phyloP scores from a whole-genome alignment of 2,113 vertebrate species.

The Fregetta grallaria region DNA sequence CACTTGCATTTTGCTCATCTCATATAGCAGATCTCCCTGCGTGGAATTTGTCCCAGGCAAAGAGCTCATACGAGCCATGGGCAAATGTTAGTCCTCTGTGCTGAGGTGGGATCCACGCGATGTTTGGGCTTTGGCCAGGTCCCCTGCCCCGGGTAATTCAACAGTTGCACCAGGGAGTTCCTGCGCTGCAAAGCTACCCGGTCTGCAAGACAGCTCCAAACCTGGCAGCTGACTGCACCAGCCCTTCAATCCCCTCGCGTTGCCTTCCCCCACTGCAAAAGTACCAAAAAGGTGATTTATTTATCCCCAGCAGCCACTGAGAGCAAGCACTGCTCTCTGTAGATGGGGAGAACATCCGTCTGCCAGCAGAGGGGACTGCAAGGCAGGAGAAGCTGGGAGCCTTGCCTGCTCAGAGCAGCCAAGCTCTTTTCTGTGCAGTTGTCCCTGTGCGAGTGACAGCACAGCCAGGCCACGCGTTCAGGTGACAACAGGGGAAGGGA shows the following conservation, averaged over 20 bases:
- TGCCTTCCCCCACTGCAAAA: background rate
- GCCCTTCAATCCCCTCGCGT: background rate
- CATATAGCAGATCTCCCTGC: background rate
- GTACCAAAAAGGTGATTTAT: background rate
- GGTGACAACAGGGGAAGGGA: background rate
- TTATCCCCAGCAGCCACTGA: background rate
- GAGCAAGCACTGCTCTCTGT: background rate
- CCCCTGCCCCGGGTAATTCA: too few relatives aligned
- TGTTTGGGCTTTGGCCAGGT: background rate
- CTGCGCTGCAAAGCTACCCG: background rate
- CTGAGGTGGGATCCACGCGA: rapidly evolving
- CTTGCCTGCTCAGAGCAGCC: background rate
- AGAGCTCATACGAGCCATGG: background rate
- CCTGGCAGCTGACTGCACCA: background rate
- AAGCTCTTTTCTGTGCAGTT: background rate
- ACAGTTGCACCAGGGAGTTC: background rate
- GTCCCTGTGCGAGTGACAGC: background rate
- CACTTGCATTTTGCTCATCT: background rate
- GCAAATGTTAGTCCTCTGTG: background rate
- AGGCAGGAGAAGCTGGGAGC: background rate
- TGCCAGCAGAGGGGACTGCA: background rate
- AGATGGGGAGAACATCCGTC: background rate
- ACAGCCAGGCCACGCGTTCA: background rate
- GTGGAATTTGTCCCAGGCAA: background rate
- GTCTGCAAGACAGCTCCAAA: background rate